Conservation (phyloP, 2,797 vertebrate species). For the Sebastolobus alascanus region DNA sequence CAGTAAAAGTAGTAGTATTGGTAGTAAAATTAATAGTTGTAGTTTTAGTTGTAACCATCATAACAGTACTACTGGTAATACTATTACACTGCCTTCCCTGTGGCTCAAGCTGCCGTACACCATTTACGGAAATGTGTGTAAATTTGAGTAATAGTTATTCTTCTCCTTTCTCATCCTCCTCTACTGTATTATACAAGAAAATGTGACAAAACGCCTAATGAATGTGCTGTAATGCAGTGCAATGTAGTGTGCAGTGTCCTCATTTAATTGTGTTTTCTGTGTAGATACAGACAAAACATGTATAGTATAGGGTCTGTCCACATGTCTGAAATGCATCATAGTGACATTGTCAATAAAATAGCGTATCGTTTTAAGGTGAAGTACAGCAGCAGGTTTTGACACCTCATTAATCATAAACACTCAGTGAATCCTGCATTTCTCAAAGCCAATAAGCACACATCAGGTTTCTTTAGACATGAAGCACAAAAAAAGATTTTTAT, state of each 20-base stretch:
- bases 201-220: neutral
- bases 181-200: neutral
- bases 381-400: neutral
- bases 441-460: neutral
- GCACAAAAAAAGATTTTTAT: neutral
- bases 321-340: constrained; percentile 3
- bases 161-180: neutral
- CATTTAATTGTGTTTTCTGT: neutral
- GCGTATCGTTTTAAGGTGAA: constrained; percentile 4
- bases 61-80: neutral
- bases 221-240: neutral
- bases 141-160: neutral
- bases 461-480: constrained; percentile 5
- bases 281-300: neutral
- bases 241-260: neutral
- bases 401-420: constrained; percentile 16
- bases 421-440: neutral
- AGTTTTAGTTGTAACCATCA: neutral
- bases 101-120: neutral
- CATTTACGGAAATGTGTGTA: constrained; percentile 1
- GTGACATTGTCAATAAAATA: constrained; percentile 1
- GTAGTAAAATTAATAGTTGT: neutral
- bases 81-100: neutral
- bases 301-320: neutral
- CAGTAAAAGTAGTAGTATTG: neutral